A percentile compares a stretch with the other conserved stretches of the same genome.
These are phyloP conservation scores for Adineta ricciae DNA, from an alignment of 2,888 invertebrate species.

Conservation along the genomic window DNA sequence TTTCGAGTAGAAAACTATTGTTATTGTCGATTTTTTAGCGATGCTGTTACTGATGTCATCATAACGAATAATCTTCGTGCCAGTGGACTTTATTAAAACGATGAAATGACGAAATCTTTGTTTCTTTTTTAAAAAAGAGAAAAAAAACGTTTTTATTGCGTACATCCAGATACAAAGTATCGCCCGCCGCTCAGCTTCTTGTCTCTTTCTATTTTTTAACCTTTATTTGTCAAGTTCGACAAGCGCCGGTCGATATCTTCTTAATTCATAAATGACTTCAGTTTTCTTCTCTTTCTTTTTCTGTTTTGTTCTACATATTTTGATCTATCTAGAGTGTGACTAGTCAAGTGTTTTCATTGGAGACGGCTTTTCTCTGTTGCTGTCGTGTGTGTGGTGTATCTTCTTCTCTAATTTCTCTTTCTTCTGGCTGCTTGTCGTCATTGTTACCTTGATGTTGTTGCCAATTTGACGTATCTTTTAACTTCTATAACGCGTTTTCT, in stretches of 20 bases:
- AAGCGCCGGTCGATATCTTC: not conserved
- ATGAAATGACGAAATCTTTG: not conserved
- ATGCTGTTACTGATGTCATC: slow-evolving; percentile 99
- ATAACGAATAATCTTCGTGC: slow-evolving; percentile 99
- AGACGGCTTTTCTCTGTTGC: not conserved
- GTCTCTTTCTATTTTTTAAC: not conserved
- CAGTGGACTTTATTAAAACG: slow-evolving; percentile 82
- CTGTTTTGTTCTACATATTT: not conserved
- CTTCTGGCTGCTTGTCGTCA: not conserved
- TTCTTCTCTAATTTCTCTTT: not conserved
- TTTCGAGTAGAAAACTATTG: not conserved
- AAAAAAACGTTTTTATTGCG: not conserved
- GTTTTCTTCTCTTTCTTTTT: not conserved
- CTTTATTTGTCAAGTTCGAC: slow-evolving; percentile 5
- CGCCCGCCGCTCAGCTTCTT: not conserved
- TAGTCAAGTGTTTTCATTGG: slow-evolving; percentile 4
- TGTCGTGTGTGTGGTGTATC: slow-evolving; percentile 3
- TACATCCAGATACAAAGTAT: slow-evolving; percentile 10
- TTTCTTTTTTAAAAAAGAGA: not conserved
- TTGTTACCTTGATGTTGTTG: not conserved
- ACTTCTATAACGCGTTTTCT: not conserved
- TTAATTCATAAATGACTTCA: not conserved
- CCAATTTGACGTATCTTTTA: not conserved
- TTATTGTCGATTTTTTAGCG: slow-evolving; percentile 48
- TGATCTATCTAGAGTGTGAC: slow-evolving; percentile 18